These are phyloP conservation scores for Oxycera nigricornis DNA, from an alignment of 2,888 invertebrate genomes.

Conservation along the genomic window DNA sequence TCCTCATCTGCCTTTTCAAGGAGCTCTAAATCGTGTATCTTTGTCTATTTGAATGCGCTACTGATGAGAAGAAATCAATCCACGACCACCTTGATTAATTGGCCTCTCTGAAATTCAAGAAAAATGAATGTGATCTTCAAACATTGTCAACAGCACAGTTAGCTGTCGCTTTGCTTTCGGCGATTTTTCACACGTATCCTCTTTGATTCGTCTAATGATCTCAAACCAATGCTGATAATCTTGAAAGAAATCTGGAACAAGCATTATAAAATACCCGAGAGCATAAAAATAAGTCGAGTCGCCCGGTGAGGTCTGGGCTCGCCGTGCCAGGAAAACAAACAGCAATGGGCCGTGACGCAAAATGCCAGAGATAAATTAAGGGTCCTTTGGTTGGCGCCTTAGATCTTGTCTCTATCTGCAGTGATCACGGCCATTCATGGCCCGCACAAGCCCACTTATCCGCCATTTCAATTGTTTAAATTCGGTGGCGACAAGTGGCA, in stretches of 20 bases:
- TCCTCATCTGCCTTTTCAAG: no score
- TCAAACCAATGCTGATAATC: not conserved
- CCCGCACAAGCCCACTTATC: slow-evolving; percentile 34
- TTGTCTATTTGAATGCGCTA: no score
- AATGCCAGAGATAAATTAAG: slow-evolving; percentile 47
- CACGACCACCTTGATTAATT: slow-evolving; percentile 4
- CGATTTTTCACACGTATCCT: slow-evolving; percentile 7
- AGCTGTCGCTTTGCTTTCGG: not conserved
- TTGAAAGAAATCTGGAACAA: slow-evolving; percentile 16
- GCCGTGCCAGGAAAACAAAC: slow-evolving; percentile 41
- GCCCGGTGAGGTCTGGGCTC: not conserved
- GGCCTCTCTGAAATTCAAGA: not conserved
- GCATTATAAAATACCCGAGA: slow-evolving; percentile 8
- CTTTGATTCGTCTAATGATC: slow-evolving; percentile 17
- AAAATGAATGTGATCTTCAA: not conserved
- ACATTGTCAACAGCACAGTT: not conserved
- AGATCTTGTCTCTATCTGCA: slow-evolving; percentile 40
- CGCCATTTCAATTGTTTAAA: slow-evolving; percentile 40
- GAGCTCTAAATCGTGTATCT: no score
- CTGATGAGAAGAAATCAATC: no score
- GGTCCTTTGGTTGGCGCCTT: slow-evolving; percentile 47
- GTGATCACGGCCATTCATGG: slow-evolving; percentile 25
- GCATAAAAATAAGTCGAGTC: slow-evolving; percentile 25
- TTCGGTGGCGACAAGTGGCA: slow-evolving; percentile 34
- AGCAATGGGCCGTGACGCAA: slow-evolving; percentile 42